Evolutionary conservation across 2,113 vertebrate genomes (phyloP).

Genomic region (Equus quagga): DNA sequence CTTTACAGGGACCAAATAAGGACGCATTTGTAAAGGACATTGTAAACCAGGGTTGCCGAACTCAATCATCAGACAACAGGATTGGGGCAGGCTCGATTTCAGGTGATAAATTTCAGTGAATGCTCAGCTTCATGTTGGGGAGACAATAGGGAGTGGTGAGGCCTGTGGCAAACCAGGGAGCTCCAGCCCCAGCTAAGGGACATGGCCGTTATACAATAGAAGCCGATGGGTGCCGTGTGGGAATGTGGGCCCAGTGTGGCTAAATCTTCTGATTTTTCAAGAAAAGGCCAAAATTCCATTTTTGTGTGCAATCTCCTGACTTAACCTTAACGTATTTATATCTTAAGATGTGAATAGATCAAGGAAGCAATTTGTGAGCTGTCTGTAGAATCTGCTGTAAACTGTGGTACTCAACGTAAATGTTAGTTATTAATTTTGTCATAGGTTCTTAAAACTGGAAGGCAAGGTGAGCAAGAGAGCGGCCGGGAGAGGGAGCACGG

Average conservation of each 20-base stretch:
- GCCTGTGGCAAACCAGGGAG: neutral
- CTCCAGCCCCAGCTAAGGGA: neutral
- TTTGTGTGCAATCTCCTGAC: neutral
- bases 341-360: neutral
- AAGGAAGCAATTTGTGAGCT: neutral
- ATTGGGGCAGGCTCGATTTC: neutral
- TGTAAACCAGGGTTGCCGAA: neutral
- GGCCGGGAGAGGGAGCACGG: neutral
- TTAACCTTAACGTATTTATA: neutral
- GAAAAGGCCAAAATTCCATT: neutral
- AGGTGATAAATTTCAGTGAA: neutral
- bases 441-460: neutral
- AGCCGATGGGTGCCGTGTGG: neutral
- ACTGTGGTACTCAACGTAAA: neutral
- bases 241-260: neutral
- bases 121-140: neutral
- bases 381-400: neutral
- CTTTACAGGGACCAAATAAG: neutral
- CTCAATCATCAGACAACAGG: neutral
- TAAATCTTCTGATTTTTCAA: neutral
- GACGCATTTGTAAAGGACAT: neutral
- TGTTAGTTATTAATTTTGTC: neutral
- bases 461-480: neutral
- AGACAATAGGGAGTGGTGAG: neutral
- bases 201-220: fast-evolving